Conservation (phyloP, 1,140 invertebrate genomes). For the Phymorhynchus buccinoides region DNA sequence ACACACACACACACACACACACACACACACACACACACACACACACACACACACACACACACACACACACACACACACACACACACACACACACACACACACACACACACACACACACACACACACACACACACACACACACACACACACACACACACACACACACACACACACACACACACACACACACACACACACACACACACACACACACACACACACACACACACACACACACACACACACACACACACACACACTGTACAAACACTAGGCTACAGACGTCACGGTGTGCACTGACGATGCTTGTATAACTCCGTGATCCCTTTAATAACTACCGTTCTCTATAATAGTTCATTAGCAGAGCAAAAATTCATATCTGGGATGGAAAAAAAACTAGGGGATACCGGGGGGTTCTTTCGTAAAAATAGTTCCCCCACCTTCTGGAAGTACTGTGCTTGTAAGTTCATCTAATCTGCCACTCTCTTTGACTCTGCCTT, state of each 20-base stretch:
- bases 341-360: too few species aligned
- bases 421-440: too few species aligned
- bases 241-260: constrained; percentile 17
- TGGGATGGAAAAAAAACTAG: too few species aligned
- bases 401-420: too few species aligned
- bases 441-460: too few species aligned
- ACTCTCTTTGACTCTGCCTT: too few species aligned
- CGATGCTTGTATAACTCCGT: too few species aligned
- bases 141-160: constrained; percentile 9
- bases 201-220: constrained; percentile 19
- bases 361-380: too few species aligned
- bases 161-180: constrained; percentile 22
- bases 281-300: too few species aligned
- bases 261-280: neutral
- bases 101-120: constrained; percentile 20
- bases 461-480: too few species aligned
- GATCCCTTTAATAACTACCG: too few species aligned
- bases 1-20: neutral
- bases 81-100: constrained; percentile 21
- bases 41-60: constrained; percentile 17
- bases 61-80: neutral
- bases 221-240: constrained; percentile 12
- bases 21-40: neutral
- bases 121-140: constrained; percentile 20
- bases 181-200: constrained; percentile 29